These are phyloP conservation scores for Pseudachorutes palmiensis DNA, from an alignment of 1,140 invertebrate genomes.

Conservation along the genomic window DNA sequence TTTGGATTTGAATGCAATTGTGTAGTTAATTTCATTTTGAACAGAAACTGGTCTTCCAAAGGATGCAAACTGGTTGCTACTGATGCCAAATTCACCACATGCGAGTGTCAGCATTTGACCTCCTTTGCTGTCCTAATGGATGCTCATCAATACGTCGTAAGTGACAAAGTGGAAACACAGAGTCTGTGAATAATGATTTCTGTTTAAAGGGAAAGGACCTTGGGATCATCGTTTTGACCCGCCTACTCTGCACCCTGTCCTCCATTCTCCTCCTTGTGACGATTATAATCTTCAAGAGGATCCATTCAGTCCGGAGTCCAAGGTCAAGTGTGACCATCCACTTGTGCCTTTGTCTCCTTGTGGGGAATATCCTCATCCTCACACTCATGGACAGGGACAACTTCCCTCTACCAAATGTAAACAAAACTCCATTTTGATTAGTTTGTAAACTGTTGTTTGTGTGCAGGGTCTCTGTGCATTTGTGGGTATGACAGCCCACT, in stretches of 20 bases:
- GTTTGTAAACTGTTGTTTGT: slow-evolving; percentile 12
- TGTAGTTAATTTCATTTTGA: no score
- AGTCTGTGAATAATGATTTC: neutral
- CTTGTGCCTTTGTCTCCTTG: slow-evolving; percentile 49
- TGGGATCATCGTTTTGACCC: slow-evolving; percentile 49
- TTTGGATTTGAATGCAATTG: neutral
- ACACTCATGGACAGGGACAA: slow-evolving; percentile 50
- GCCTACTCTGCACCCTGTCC: slow-evolving; percentile 51
- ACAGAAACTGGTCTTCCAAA: slow-evolving; percentile 30
- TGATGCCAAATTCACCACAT: slow-evolving; percentile 49
- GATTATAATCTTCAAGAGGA: slow-evolving; percentile 45
- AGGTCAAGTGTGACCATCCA: slow-evolving; percentile 52
- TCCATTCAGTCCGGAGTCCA: slow-evolving; percentile 43
- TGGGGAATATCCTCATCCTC: slow-evolving; percentile 52
- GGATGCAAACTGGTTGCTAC: slow-evolving; percentile 47
- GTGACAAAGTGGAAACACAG: neutral
- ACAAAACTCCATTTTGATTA: neutral
- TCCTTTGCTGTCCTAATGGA: slow-evolving; percentile 55
- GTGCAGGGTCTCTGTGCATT: slow-evolving; percentile 44
- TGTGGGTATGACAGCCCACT: slow-evolving; percentile 53
- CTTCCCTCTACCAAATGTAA: slow-evolving; percentile 38
- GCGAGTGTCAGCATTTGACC: slow-evolving; percentile 55
- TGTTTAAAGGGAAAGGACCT: slow-evolving; percentile 39
- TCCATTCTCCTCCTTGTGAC: slow-evolving; percentile 50
- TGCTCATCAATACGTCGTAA: slow-evolving; percentile 40